Percentiles rank a stretch among this genome's conserved stretches.
phyloP scores from a whole-genome alignment of 2,888 invertebrate genomes.

The Argyra leucocephala region DNA sequence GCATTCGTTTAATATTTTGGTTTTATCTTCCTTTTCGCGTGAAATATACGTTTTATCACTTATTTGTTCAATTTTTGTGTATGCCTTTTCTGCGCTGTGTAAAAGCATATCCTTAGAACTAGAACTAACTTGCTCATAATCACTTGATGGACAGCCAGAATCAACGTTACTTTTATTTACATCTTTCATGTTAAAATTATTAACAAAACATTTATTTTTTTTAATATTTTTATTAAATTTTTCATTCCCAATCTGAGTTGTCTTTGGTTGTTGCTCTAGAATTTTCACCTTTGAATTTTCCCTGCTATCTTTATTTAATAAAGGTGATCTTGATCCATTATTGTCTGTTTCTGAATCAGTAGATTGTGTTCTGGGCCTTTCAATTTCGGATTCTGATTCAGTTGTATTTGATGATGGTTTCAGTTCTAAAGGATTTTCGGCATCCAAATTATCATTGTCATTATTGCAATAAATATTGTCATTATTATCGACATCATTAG shows the following conservation, averaged over 20 bases:
- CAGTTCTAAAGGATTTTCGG: slow-evolving; percentile 11
- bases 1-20: neutral
- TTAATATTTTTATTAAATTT: slow-evolving; percentile 23
- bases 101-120: slow-evolving; percentile 62
- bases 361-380: slow-evolving; percentile 34
- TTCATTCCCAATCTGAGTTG: neutral
- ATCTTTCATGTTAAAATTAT: slow-evolving; percentile 25
- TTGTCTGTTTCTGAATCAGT: slow-evolving; percentile 60
- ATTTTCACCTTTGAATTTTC: slow-evolving; percentile 22
- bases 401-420: slow-evolving; percentile 24
- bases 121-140: slow-evolving; percentile 54
- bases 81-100: slow-evolving; percentile 15
- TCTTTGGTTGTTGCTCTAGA: slow-evolving; percentile 24
- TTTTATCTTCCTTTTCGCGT: neutral
- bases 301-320: slow-evolving; percentile 46
- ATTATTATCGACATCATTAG: slow-evolving; percentile 28
- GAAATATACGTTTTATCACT: slow-evolving; percentile 13
- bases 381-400: slow-evolving; percentile 28
- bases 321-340: slow-evolving; percentile 60
- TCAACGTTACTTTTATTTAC: slow-evolving; percentile 44
- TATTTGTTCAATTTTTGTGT: slow-evolving; percentile 18
- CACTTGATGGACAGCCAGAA: slow-evolving; percentile 42
- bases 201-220: slow-evolving; percentile 17
- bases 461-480: slow-evolving; percentile 4
- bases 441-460: slow-evolving; percentile 11